Percentiles rank a stretch among this genome's conserved stretches.
Evolutionary conservation across 92 coral and sea anemone species (phyloP).

Genomic region (Galaxea fascicularis): DNA sequence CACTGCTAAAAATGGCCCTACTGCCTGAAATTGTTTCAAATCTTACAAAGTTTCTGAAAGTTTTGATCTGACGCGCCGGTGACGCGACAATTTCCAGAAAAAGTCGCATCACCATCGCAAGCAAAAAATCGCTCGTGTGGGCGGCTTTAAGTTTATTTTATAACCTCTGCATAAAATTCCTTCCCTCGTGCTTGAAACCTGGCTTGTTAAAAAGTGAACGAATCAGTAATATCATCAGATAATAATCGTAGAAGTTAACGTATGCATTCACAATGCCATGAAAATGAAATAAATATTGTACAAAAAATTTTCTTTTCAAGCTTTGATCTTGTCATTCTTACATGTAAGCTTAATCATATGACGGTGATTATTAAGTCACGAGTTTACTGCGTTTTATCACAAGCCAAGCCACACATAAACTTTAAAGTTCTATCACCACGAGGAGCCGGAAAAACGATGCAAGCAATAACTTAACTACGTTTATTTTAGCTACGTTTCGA

Average conservation of each 20-base stretch:
- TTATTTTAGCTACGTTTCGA: not conserved
- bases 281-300: not conserved
- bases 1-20: no score
- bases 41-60: no score
- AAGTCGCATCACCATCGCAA: no score
- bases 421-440: not conserved
- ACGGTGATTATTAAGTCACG: not conserved
- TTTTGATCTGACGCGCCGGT: no score
- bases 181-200: no score
- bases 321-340: not conserved
- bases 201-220: no score
- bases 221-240: not conserved
- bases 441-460: not conserved
- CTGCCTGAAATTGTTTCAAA: no score
- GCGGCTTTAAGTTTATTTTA: no score
- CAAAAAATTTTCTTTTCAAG: not conserved
- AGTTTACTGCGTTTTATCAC: not conserved
- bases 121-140: no score
- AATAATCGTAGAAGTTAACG: not conserved
- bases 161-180: no score
- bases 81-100: no score
- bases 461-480: not conserved
- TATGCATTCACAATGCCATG: not conserved
- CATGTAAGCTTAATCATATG: not conserved
- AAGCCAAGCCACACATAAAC: not conserved